Evolutionary conservation across 2,797 vertebrate species (phyloP).

Genomic region (Eulemur mongoz): DNA sequence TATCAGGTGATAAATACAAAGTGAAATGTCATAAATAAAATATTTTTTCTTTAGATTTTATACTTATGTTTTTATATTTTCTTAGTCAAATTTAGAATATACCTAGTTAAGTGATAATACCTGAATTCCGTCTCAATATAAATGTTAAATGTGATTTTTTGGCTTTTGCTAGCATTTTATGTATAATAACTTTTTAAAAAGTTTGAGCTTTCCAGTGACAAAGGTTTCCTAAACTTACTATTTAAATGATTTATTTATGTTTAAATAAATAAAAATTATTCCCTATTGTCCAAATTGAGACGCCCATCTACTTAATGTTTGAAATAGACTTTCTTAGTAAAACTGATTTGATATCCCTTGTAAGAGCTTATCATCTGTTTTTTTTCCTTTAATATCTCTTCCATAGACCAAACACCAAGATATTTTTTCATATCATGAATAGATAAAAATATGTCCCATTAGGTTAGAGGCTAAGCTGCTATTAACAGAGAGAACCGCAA

Average conservation of each 20-base stretch:
- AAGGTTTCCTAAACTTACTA: not conserved
- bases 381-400: not conserved
- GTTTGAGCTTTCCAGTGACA: not conserved
- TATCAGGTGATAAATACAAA: constrained; percentile 21
- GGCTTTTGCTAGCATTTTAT: not conserved
- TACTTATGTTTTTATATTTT: constrained; percentile 36
- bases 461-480: not conserved
- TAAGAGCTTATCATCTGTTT: not conserved
- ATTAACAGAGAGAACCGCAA: not conserved
- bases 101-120: not conserved
- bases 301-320: not conserved
- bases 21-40: not conserved
- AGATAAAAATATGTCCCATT: not conserved
- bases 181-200: constrained; percentile 11
- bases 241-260: not conserved
- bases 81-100: constrained; percentile 31
- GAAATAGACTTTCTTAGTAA: constrained; percentile 18
- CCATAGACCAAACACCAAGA: not conserved
- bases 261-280: constrained; percentile 19
- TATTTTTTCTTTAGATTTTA: constrained; percentile 46
- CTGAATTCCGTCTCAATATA: not conserved
- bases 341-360: not conserved
- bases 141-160: constrained; percentile 12
- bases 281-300: not conserved
- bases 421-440: not conserved